These are phyloP conservation scores for Brachionus plicatilis DNA, from an alignment of 1,140 invertebrate genomes.

Conservation along the genomic window DNA sequence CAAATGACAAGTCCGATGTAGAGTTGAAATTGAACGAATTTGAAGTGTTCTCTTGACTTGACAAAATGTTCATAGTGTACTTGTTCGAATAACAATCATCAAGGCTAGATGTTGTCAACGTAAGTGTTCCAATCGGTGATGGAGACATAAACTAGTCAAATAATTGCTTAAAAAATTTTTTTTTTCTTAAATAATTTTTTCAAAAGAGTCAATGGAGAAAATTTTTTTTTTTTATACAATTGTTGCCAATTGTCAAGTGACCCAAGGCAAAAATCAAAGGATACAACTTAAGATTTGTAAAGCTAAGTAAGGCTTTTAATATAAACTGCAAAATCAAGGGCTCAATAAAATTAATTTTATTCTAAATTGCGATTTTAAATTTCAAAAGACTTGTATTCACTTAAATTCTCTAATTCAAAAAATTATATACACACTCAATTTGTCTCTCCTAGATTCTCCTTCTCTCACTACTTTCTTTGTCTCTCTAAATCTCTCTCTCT, in stretches of 20 bases:
- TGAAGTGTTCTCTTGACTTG: background rate
- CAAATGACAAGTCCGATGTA: background rate
- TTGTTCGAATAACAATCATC: background rate
- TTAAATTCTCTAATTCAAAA: background rate
- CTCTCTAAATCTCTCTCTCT: background rate
- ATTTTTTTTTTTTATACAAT: background rate
- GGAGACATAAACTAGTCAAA: slow-evolving; percentile 1
- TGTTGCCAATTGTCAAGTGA: too few relatives aligned
- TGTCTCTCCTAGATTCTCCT: background rate
- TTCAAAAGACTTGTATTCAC: background rate
- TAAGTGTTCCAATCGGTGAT: background rate
- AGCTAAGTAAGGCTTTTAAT: background rate
- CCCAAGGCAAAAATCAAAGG: background rate
- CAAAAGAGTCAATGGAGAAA: background rate
- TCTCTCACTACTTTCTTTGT: background rate
- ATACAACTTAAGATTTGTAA: background rate
- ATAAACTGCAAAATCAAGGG: background rate
- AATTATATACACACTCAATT: background rate
- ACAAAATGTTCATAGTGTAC: background rate
- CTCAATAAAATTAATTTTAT: background rate
- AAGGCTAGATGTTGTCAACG: background rate
- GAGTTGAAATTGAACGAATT: background rate
- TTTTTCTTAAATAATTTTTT: background rate
- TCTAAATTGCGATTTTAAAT: background rate
- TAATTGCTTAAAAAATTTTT: background rate